Conservation (phyloP, 2,797 vertebrate genomes). For the Lophotriccus pileatus region DNA sequence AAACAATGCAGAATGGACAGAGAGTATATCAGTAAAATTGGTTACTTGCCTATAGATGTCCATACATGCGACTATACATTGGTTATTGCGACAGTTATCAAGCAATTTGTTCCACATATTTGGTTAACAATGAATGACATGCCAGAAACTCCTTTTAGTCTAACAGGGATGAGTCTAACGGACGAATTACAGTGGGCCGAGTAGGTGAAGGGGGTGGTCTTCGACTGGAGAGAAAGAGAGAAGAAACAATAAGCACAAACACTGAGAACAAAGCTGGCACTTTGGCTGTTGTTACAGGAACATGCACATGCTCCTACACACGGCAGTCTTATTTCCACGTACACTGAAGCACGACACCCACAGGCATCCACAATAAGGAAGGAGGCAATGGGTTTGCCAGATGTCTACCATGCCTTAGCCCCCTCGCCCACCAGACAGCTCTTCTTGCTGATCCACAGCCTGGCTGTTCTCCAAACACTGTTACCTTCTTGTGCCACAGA, state of each 20-base stretch:
- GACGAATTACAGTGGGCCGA: constrained; percentile 78
- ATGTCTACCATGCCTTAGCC: not conserved
- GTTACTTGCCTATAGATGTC: constrained; percentile 77
- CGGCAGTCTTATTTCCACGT: fast-evolving
- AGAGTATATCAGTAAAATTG: constrained; percentile 58
- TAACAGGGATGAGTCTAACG: constrained; percentile 78
- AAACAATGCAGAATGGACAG: constrained; percentile 58
- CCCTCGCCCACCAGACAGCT: not conserved
- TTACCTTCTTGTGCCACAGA: not conserved
- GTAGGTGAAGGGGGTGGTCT: constrained; percentile 81
- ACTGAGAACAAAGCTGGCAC: not conserved
- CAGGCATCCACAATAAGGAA: not conserved
- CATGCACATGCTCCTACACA: constrained; percentile 34
- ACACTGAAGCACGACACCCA: not conserved
- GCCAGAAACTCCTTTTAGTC: constrained; percentile 75
- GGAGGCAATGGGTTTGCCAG: not conserved
- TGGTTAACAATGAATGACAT: constrained; percentile 72
- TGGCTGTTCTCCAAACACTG: not conserved
- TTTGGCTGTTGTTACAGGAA: not conserved
- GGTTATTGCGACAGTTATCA: constrained; percentile 69
- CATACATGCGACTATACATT: constrained; percentile 73
- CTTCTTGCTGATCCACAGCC: not conserved
- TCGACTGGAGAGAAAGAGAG: constrained; percentile 77
- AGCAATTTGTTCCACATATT: constrained; percentile 54
- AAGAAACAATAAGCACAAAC: constrained; percentile 53